phyloP scores from a whole-genome alignment of 2,797 vertebrate species.

The Macropodus opercularis region DNA sequence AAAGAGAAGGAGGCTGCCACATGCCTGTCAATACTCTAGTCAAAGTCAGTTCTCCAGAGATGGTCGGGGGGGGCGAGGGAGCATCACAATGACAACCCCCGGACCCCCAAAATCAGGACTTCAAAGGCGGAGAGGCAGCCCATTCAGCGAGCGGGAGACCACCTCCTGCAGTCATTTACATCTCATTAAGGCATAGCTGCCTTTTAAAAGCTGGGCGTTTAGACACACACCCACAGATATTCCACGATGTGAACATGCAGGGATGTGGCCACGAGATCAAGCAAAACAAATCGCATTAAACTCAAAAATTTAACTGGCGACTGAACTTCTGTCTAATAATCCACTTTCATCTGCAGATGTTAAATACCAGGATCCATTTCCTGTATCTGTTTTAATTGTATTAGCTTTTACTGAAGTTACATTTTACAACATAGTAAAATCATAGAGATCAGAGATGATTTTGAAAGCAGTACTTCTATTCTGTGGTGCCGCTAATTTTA shows the following conservation, averaged over 20 bases:
- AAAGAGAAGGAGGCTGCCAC: constrained; percentile 57
- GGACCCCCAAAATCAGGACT: constrained; percentile 60
- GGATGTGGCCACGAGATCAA: constrained; percentile 1
- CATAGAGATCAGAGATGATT: no score
- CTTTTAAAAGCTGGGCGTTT: constrained; percentile 36
- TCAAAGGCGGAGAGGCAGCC: constrained; percentile 69
- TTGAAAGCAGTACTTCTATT: background rate
- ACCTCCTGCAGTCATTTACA: constrained; percentile 76
- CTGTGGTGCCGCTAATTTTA: background rate
- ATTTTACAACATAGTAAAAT: no score
- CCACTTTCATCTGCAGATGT: background rate
- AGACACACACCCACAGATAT: constrained; percentile 16
- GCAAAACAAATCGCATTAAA: constrained; percentile 30
- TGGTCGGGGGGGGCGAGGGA: constrained; percentile 40
- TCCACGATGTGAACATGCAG: constrained; percentile 18
- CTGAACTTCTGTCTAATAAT: background rate
- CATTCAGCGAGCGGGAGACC: constrained; percentile 63
- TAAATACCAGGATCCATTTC: background rate
- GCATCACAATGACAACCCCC: constrained; percentile 73
- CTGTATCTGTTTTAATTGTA: background rate
- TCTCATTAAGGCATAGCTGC: constrained; percentile 70
- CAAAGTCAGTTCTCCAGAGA: constrained; percentile 66
- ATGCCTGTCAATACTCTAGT: constrained; percentile 74
- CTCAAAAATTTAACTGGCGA: constrained; percentile 22
- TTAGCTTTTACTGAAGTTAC: no score